These are phyloP conservation scores for Smutsia gigantea DNA, from an alignment of 2,797 vertebrate species.

Conservation along the genomic window DNA sequence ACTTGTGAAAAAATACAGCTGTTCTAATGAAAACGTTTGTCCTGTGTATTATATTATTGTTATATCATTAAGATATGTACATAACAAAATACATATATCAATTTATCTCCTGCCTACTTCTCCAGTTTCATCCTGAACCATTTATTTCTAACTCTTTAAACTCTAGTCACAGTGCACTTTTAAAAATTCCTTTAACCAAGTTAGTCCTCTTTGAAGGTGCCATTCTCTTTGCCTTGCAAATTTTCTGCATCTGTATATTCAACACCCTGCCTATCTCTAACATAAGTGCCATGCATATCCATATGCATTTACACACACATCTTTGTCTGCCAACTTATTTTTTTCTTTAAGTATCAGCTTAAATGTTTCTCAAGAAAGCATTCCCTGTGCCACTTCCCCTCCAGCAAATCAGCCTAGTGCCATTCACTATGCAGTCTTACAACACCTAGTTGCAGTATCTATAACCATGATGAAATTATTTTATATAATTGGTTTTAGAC, in stretches of 20 bases:
- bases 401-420: background rate
- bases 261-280: background rate
- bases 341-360: background rate
- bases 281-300: rapidly evolving
- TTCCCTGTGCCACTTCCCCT: background rate
- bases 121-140: background rate
- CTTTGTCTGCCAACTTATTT: background rate
- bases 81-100: background rate
- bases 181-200: background rate
- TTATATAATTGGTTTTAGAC: background rate
- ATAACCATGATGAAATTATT: background rate
- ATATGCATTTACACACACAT: background rate
- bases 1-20: background rate
- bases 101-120: background rate
- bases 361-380: background rate
- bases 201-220: background rate
- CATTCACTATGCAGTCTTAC: background rate
- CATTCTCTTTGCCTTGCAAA: background rate
- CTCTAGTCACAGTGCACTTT: background rate
- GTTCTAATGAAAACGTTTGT: background rate
- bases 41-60: background rate
- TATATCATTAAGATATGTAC: background rate
- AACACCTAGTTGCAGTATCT: background rate
- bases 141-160: background rate
- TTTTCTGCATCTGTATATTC: background rate